Conservation (phyloP, 2,888 invertebrate species). For the Drosophila austrosaltans region DNA sequence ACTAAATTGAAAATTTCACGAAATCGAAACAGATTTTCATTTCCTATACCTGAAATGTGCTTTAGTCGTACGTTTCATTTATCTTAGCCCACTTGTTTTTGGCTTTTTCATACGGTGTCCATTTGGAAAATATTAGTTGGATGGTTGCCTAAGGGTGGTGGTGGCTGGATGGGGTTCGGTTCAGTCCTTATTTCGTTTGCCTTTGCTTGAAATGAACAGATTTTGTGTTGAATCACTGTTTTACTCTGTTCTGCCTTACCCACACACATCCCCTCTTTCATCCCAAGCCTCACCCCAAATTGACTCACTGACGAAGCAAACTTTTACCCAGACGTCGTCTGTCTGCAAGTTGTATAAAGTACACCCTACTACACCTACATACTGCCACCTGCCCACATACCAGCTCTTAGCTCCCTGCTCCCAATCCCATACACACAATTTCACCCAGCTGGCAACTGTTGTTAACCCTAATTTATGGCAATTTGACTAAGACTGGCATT, state of each 20-base stretch:
- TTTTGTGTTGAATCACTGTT: slow-evolving; percentile 4
- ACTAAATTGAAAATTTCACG: no score
- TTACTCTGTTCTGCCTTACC: background rate
- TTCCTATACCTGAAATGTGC: no score
- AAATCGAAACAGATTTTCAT: no score
- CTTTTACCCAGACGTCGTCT: slow-evolving; percentile 28
- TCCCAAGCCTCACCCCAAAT: slow-evolving; percentile 7
- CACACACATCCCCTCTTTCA: background rate
- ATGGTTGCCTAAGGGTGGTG: no score
- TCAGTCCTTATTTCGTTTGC: no score
- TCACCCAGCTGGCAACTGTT: slow-evolving; percentile 60
- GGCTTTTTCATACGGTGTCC: no score
- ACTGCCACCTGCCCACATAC: background rate
- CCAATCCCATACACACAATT: slow-evolving; percentile 9
- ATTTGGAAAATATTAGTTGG: no score
- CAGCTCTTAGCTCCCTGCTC: no score
- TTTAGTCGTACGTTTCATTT: no score
- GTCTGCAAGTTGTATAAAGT: slow-evolving; percentile 37
- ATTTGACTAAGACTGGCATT: slow-evolving; percentile 60
- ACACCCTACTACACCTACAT: slow-evolving; percentile 7
- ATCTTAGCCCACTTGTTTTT: no score
- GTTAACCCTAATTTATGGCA: slow-evolving; percentile 74
- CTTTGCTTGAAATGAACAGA: no score
- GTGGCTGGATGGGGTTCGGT: no score
- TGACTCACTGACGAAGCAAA: slow-evolving; percentile 22